Base-by-base conservation (phyloP, 1,140 invertebrate species). In the Magallana gigas region DNA sequence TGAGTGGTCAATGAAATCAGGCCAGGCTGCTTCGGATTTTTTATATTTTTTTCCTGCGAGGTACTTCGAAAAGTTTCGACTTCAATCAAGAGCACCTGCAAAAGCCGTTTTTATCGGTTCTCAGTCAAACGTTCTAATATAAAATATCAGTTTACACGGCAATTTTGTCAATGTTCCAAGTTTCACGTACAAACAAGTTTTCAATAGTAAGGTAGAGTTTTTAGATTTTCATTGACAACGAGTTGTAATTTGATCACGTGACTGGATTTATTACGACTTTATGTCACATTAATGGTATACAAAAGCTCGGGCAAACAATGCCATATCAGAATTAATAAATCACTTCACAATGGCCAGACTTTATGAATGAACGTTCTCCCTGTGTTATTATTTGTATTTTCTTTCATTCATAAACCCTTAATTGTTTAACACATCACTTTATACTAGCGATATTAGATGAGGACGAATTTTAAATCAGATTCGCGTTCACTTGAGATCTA, bases 301-400 rank as follows among this genome's bases (percentile, higher is more conserved):
- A 76, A 29, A 76, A 76, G 68, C 68, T 29, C 23, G 29, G 23
- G 23, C 68, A 76, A 76, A 76, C 68, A 76, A 76, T 29, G 68
- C 23, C 68, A 29, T 76, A 76, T 76, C 68, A 76, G 23, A 29
- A 76, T 29, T 76, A 76, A 76, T 76, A 76, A 76, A 76, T 76
- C 68, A 76, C 68, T 76, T 18, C 68, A 76, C 68, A 76, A 76
- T 29, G 36, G 68, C 23, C 68, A 36, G 68, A 18, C 23, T 76
- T 76, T 76, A 76, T 76, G 68, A 76, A 76, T 76, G 68, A 76
- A 76, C 68, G 36, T 36, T 76, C 68, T 18, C 23, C 68, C 68
- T 76, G 68, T 76, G 68, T 76, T 76, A 76, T 76, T 76, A 76
- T 76, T 76, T 76, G 68, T 76, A 76, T 76, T 76, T 76, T 76